Evolutionary conservation across 2,888 invertebrate genomes (phyloP).

Genomic region (Caradrina clavipalpis): DNA sequence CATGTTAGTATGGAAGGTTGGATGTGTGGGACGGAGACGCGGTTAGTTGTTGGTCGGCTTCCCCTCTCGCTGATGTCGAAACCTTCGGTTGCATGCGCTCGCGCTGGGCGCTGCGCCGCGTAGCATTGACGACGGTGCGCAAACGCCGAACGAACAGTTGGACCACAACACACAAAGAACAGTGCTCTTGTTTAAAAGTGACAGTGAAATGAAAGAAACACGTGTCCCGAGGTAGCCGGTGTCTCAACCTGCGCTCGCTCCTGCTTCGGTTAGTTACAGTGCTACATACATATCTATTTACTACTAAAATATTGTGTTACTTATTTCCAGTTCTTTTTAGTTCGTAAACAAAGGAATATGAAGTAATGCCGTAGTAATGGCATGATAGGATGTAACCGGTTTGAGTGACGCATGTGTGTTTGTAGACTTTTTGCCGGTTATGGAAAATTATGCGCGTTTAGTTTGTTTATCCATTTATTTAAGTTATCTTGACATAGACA

Average conservation of each 20-base stretch:
- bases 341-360: slow-evolving; percentile 57
- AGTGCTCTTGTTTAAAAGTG: slow-evolving; percentile 81
- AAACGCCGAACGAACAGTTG: slow-evolving; percentile 78
- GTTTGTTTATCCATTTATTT: slow-evolving; percentile 46
- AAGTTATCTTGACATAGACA: slow-evolving; percentile 33
- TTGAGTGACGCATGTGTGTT: slow-evolving; percentile 46
- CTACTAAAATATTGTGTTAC: background rate
- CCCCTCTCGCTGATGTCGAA: slow-evolving; percentile 84
- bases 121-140: slow-evolving; percentile 68
- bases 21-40: slow-evolving; percentile 78
- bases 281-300: slow-evolving; percentile 3
- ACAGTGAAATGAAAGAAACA: slow-evolving; percentile 76
- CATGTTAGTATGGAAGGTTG: slow-evolving; percentile 51
- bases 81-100: slow-evolving; percentile 83
- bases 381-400: slow-evolving; percentile 50
- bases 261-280: slow-evolving; percentile 61
- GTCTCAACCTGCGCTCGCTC: slow-evolving; percentile 36
- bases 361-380: slow-evolving; percentile 19
- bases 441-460: slow-evolving; percentile 17
- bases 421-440: slow-evolving; percentile 40
- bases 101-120: slow-evolving; percentile 71
- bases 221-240: slow-evolving; percentile 51
- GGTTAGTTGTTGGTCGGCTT: slow-evolving; percentile 68
- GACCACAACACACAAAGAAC: slow-evolving; percentile 75
- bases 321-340: background rate